Conservation (phyloP, 2,888 invertebrate species). For the Galerucella calmariensis region DNA sequence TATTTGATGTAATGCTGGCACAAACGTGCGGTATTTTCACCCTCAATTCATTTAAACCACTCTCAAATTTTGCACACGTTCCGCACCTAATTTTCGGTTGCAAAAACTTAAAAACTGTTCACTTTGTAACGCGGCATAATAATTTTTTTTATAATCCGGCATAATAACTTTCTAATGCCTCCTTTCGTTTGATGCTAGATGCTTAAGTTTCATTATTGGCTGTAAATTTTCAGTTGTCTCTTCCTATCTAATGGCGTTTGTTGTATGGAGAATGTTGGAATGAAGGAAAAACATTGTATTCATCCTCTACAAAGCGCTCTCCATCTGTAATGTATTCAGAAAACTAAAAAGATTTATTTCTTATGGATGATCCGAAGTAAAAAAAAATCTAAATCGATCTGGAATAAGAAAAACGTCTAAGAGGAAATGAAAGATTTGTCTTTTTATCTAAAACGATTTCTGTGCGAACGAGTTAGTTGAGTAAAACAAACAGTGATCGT, state of each 20-base stretch:
- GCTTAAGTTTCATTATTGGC: too few relatives aligned
- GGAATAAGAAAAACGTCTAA: slow-evolving; percentile 8
- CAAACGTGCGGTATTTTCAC: too few relatives aligned
- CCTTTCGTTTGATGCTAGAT: too few relatives aligned
- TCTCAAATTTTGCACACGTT: too few relatives aligned
- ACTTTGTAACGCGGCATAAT: too few relatives aligned
- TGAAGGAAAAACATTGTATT: not conserved
- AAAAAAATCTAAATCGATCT: not conserved
- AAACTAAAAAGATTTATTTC: slow-evolving; percentile 19
- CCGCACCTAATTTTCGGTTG: too few relatives aligned
- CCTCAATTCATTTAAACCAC: too few relatives aligned
- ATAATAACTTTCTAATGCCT: too few relatives aligned
- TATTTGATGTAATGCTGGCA: too few relatives aligned
- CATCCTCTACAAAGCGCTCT: not conserved
- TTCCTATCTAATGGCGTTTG: not conserved
- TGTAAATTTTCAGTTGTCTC: not conserved
- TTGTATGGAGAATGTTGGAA: not conserved
- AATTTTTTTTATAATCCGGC: too few relatives aligned
- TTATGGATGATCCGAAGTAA: not conserved
- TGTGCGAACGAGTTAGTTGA: slow-evolving; percentile 15
- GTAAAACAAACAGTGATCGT: slow-evolving; percentile 26
- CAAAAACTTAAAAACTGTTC: too few relatives aligned
- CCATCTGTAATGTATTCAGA: slow-evolving; percentile 8
- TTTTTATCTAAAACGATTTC: slow-evolving; percentile 22
- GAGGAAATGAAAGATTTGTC: slow-evolving; percentile 26